A percentile compares a stretch with the other conserved stretches of the same genome.
Conservation (phyloP, 2,113 vertebrate species). For the Saimiri boliviensis region DNA sequence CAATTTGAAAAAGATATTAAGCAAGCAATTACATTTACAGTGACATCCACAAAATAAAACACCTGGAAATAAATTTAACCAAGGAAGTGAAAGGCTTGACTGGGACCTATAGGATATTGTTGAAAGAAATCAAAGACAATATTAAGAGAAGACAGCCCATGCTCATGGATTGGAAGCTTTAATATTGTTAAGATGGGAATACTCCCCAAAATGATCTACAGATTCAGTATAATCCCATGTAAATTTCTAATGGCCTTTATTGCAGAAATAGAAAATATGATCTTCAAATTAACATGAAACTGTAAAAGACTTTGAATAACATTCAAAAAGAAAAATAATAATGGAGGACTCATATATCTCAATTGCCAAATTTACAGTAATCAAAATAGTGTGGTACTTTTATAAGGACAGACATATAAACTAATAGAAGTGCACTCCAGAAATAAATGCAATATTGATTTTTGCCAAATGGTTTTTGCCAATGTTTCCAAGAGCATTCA, state of each 20-base stretch:
- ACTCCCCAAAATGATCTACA: neutral
- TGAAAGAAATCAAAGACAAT: neutral
- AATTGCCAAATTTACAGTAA: neutral
- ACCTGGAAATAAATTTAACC: neutral
- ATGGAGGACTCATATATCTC: neutral
- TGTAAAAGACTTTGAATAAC: neutral
- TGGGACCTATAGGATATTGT: neutral
- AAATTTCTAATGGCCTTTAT: neutral
- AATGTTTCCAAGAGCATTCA: neutral
- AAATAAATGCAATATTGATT: neutral
- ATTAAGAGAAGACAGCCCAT: neutral
- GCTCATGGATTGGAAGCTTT: neutral
- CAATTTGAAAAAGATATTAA: neutral
- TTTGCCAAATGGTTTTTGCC: neutral
- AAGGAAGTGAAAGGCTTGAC: neutral
- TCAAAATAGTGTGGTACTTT: neutral
- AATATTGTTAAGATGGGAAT: neutral
- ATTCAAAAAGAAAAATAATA: neutral
- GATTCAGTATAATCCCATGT: neutral
- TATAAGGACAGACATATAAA: neutral
- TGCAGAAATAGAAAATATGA: neutral
- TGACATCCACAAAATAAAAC: neutral
- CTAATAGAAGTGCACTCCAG: neutral
- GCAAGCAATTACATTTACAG: neutral
- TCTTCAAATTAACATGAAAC: neutral